Conservation (phyloP, 37 sponge, comb jelly and placozoan species). For the Ianthella basta region DNA sequence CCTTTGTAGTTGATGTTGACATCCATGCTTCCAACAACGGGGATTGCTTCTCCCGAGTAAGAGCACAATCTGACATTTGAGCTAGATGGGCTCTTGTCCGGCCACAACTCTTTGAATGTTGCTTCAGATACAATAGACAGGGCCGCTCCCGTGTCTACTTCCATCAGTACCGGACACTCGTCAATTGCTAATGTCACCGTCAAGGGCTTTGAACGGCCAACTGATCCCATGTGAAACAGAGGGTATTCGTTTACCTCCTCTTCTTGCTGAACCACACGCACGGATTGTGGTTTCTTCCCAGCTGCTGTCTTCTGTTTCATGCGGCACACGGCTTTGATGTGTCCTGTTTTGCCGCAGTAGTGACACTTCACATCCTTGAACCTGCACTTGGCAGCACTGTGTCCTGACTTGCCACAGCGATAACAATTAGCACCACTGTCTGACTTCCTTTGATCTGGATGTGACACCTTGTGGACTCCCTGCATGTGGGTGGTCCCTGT, state of each 20-base stretch:
- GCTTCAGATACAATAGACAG: neutral
- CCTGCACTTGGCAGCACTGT: neutral
- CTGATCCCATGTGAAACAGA: no score
- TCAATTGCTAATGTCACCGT: neutral
- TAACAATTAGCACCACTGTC: no score
- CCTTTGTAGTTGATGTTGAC: neutral
- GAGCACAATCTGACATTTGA: neutral
- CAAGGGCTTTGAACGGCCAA: no score
- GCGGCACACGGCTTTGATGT: neutral
- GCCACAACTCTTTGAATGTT: neutral
- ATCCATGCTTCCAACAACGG: neutral
- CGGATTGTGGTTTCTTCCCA: neutral
- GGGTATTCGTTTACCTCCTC: neutral
- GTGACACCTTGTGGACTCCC: no score
- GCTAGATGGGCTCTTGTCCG: neutral
- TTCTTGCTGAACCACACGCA: neutral
- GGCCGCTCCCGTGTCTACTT: conserved; percentile 23
- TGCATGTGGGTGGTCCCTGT: neutral
- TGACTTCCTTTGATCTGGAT: no score
- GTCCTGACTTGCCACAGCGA: neutral
- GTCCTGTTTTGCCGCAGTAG: neutral
- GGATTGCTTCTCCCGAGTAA: conserved; percentile 6
- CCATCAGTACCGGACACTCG: neutral
- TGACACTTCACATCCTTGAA: neutral
- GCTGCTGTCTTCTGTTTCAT: neutral